Base-by-base conservation (phyloP, 2,113 vertebrate species). In the Carassius auratus region DNA sequence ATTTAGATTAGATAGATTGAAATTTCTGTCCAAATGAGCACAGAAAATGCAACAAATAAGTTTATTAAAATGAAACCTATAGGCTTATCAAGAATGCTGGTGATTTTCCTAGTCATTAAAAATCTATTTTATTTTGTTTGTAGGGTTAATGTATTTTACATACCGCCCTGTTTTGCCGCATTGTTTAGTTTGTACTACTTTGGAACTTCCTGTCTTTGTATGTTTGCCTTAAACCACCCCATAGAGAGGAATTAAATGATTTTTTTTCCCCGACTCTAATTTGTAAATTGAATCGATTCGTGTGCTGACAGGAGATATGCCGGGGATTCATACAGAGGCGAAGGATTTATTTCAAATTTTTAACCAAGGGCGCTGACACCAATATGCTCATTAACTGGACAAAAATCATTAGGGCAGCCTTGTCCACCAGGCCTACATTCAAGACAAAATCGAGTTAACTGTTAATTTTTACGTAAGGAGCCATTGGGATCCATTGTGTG, bases 401-500 rank as follows among this genome's bases (percentile, higher is more conserved):
- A 90, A 89, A 88, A 92, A 90, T 94, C 91, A 94, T 93, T 94
- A 93, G n/a, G n/a, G 90, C 83, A 89, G 90, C 89, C n/a, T n/a
- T n/a, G n/a, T 90, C 19, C 90, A 92, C 91, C 91, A n/a, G n/a
- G n/a, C n/a, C 66, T 73, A 68, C 66, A 82, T 73, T 38, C 83
- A 66, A 66, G 76, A 94, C 93, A 95, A 95, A 30, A 95, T 93
- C 91, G 94, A 94, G 92, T 91, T 91, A 95, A 96, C 93, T 96
- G 96, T 96, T 96, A 96, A 96, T 97, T 96, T 95, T 96, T 95
- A 59, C 30, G 12, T n/a, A 62, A 77, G 76, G 42, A 59, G 55
- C 78, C 38, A 57, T 87, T 87, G 86, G 78, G 88, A 85, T 23
- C 52, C 50, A 15, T n/a, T n/a, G n/a, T 26, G 26, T 26, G 26